Conservation (phyloP, 2,797 vertebrate species). For the Varecia variegata region DNA sequence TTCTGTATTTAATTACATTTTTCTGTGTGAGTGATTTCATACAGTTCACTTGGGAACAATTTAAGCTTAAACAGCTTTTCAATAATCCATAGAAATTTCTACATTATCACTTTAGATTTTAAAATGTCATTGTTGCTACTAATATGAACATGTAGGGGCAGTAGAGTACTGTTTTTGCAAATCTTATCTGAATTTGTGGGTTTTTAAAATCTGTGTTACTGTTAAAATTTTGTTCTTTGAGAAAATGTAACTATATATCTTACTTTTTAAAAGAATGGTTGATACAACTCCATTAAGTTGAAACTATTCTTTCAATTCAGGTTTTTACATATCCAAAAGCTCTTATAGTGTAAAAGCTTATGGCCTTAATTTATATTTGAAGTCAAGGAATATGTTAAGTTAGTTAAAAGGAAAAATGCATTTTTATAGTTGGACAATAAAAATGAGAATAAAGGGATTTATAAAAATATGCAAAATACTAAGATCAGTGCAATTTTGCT, state of each 20-base stretch:
- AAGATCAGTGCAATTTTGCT: not conserved
- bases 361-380: conserved; percentile 52
- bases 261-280: not conserved
- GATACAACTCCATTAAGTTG: not conserved
- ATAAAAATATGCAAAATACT: conserved; percentile 32
- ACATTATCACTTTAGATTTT: conserved; percentile 43
- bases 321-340: not conserved
- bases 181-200: conserved; percentile 40
- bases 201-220: not conserved
- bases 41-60: not conserved
- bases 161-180: conserved; percentile 76
- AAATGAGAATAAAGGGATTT: conserved; percentile 24
- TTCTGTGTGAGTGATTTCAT: not conserved
- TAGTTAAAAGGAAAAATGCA: conserved; percentile 47
- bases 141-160: conserved; percentile 83
- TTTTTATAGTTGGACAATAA: conserved; percentile 34
- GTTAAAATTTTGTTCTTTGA: conserved; percentile 12
- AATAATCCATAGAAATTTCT: conserved; percentile 14
- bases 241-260: not conserved
- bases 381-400: conserved; percentile 42
- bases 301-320: not conserved
- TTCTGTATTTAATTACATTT: conserved; percentile 47
- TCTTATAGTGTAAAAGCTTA: not conserved
- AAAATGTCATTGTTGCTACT: conserved; percentile 77
- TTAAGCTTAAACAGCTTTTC: conserved; percentile 46